A percentile compares a stretch with the other conserved stretches of the same genome.
phyloP scores from a whole-genome alignment of 1,140 invertebrate species.

The Leguminivora glycinivorella region DNA sequence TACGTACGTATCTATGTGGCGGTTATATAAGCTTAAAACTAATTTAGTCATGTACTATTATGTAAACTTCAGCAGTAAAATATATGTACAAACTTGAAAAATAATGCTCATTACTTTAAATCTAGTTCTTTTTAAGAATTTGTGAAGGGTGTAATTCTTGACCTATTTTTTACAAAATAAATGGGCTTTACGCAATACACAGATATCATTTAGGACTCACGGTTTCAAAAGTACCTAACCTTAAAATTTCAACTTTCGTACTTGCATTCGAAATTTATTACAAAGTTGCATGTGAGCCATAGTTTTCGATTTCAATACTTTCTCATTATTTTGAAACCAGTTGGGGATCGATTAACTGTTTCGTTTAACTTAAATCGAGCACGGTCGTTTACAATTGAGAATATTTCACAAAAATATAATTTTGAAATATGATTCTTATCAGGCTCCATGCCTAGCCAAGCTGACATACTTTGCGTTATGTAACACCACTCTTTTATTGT shows the following conservation, averaged over 20 bases:
- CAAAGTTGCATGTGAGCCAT: not conserved
- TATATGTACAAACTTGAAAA: not conserved
- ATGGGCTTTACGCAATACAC: not conserved
- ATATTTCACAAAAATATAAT: not conserved
- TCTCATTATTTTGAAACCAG: not conserved
- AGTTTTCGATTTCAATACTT: not conserved
- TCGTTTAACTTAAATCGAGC: not conserved
- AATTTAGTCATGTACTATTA: not conserved
- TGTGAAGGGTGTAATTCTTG: conserved; percentile 18
- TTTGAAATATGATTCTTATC: not conserved
- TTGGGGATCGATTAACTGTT: not conserved
- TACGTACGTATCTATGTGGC: too few relatives aligned
- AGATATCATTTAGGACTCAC: conserved; percentile 1
- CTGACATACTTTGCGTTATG: too few relatives aligned
- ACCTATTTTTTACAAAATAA: conserved; percentile 1
- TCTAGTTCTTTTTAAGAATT: not conserved
- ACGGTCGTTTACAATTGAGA: not conserved
- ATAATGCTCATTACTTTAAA: not conserved
- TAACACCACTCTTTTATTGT: too few relatives aligned
- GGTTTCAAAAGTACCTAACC: conserved; percentile 12
- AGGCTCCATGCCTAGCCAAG: too few relatives aligned
- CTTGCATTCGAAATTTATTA: not conserved
- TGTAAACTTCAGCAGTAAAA: not conserved
- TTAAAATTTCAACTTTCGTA: conserved; percentile 27
- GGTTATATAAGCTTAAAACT: too few relatives aligned